A percentile compares a stretch with the other conserved stretches of the same genome.
Evolutionary conservation across 2,113 vertebrate species (phyloP).

Genomic region (Oryzias melastigma): DNA sequence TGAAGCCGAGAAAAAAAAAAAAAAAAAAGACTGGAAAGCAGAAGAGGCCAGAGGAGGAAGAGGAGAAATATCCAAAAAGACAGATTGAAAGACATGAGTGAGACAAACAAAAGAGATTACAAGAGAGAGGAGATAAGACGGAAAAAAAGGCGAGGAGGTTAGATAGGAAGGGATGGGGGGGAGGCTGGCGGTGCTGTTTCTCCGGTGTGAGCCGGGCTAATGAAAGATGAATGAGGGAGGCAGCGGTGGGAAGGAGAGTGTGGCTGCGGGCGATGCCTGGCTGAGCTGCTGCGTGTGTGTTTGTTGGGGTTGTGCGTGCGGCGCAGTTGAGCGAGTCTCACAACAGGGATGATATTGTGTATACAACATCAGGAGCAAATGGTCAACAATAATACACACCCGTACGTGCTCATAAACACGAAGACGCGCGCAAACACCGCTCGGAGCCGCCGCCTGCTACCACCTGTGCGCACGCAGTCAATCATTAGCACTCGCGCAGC

Average conservation of each 20-base stretch:
- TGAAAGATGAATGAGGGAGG: constrained; percentile 79
- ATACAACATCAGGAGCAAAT: constrained; percentile 45
- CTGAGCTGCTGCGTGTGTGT: constrained; percentile 42
- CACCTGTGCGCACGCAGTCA: constrained; percentile 62
- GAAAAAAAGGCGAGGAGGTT: constrained; percentile 12
- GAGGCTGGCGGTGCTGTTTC: constrained; percentile 47
- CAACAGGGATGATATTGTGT: constrained; percentile 55
- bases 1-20: constrained; percentile 37
- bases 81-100: constrained; percentile 59
- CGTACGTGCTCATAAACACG: constrained; percentile 3
- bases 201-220: constrained; percentile 69
- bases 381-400: constrained; percentile 49
- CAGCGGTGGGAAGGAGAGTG: constrained; percentile 65
- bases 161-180: constrained; percentile 38
- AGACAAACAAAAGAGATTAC: constrained; percentile 69
- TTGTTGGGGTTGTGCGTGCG: constrained; percentile 21
- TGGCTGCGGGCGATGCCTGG: constrained; percentile 68
- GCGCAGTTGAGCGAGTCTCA: constrained; percentile 33
- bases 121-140: constrained; percentile 48
- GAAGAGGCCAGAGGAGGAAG: constrained; percentile 34
- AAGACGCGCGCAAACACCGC: not conserved
- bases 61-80: constrained; percentile 50
- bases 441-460: constrained; percentile 14
- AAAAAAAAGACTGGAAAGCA: constrained; percentile 56
- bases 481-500: constrained; percentile 41